These are phyloP conservation scores for Sparus aurata DNA, from an alignment of 2,797 vertebrate genomes.

Conservation along the genomic window DNA sequence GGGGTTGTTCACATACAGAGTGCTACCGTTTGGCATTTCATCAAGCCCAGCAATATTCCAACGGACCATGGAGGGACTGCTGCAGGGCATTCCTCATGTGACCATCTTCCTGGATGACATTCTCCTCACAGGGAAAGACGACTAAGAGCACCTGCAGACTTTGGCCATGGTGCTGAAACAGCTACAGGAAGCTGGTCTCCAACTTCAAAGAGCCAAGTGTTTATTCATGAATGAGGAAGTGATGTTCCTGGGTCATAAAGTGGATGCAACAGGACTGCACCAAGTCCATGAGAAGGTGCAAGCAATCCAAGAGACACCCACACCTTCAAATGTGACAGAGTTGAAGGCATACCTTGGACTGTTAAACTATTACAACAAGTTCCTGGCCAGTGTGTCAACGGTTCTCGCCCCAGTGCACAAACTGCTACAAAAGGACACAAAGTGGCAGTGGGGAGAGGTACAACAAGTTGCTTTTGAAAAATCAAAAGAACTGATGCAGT, in stretches of 20 bases:
- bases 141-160: too few relatives aligned
- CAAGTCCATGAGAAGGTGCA: background rate
- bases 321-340: background rate
- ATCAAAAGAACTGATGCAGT: conserved; percentile 35
- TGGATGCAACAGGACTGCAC: background rate
- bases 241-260: background rate
- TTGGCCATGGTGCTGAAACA: too few relatives aligned
- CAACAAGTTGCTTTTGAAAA: conserved; percentile 12
- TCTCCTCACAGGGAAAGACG: too few relatives aligned
- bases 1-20: too few relatives aligned
- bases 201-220: background rate
- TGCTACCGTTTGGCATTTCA: too few relatives aligned
- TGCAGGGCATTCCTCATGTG: too few relatives aligned
- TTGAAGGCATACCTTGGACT: background rate
- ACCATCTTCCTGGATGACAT: too few relatives aligned
- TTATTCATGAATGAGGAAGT: background rate
- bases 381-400: background rate
- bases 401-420: conserved; percentile 6
- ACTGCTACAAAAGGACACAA: conserved; percentile 18
- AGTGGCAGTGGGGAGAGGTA: conserved; percentile 32
- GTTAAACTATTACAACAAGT: background rate
- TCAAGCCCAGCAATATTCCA: too few relatives aligned
- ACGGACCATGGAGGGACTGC: too few relatives aligned
- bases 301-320: background rate
- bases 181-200: too few relatives aligned